Evolutionary conservation across 2,888 invertebrate species (phyloP).

Genomic region (Torymus tubicola): DNA sequence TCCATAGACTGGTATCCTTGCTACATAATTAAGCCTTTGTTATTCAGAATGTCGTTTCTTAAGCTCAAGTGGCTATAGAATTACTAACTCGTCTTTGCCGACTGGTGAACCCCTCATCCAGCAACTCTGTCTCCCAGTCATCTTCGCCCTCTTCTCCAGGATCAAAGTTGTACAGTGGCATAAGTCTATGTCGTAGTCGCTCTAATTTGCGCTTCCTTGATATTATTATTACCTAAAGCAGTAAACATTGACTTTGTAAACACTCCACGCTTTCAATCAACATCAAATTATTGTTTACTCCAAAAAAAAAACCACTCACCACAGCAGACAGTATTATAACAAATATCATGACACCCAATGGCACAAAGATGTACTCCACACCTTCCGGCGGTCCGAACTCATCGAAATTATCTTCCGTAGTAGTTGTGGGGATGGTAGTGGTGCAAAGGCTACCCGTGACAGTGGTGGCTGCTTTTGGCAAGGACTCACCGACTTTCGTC

Average conservation of each 20-base stretch:
- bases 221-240: slow-evolving; percentile 77
- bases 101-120: slow-evolving; percentile 74
- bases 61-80: slow-evolving; percentile 60
- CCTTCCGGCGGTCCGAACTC: slow-evolving; percentile 74
- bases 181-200: slow-evolving; percentile 80
- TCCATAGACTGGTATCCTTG: slow-evolving; percentile 74
- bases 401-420: slow-evolving; percentile 70
- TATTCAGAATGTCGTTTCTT: slow-evolving; percentile 62
- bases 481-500: slow-evolving; percentile 22
- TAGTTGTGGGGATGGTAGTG: slow-evolving; percentile 64
- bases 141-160: slow-evolving; percentile 82
- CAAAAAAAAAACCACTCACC: slow-evolving; percentile 64
- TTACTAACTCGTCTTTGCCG: slow-evolving; percentile 72
- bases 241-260: background rate
- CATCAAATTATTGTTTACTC: too few relatives aligned
- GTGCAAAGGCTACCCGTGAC: slow-evolving; percentile 46
- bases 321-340: slow-evolving; percentile 73
- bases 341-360: slow-evolving; percentile 74
- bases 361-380: slow-evolving; percentile 74
- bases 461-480: slow-evolving; percentile 55
- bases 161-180: slow-evolving; percentile 84
- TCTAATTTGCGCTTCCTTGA: slow-evolving; percentile 79
- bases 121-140: slow-evolving; percentile 82
- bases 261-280: too few relatives aligned
- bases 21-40: slow-evolving; percentile 67